Percentiles rank a stretch among this genome's conserved stretches.
Conservation (phyloP, 1,140 invertebrate genomes). For the Teleopsis dalmanni region DNA sequence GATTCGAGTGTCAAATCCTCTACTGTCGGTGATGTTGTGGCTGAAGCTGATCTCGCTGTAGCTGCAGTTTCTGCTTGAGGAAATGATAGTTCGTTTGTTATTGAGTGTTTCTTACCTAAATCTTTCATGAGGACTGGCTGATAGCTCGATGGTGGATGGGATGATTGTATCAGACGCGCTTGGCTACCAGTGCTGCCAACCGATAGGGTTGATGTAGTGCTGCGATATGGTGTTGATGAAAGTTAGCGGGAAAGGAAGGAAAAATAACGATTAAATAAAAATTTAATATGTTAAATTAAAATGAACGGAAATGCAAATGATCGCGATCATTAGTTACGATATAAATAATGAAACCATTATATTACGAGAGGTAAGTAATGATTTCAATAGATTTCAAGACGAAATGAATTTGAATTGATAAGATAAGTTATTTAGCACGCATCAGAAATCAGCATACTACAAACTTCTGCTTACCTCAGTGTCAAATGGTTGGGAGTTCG, state of each 20-base stretch:
- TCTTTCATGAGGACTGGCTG: constrained; percentile 77
- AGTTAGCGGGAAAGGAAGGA: too few relatives aligned
- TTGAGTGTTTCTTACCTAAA: constrained; percentile 65
- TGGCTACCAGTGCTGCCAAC: constrained; percentile 89
- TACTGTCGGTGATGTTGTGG: neutral
- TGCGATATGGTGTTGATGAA: constrained; percentile 45
- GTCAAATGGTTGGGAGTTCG: constrained; percentile 87
- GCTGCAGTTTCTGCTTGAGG: constrained; percentile 6
- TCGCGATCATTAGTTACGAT: too few relatives aligned
- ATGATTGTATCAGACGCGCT: constrained; percentile 86
- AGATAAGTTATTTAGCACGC: too few relatives aligned
- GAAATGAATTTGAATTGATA: too few relatives aligned
- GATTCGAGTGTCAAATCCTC: constrained; percentile 13
- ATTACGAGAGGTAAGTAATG: too few relatives aligned
- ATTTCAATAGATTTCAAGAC: too few relatives aligned
- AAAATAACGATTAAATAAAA: too few relatives aligned
- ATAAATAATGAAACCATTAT: too few relatives aligned
- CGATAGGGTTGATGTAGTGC: constrained; percentile 87
- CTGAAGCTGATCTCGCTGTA: constrained; percentile 5
- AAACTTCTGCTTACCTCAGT: constrained; percentile 56
- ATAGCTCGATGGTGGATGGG: constrained; percentile 83
- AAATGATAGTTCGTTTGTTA: constrained; percentile 10
- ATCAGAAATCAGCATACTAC: too few relatives aligned
- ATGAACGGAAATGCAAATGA: too few relatives aligned
- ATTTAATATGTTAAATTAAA: too few relatives aligned